Evolutionary conservation across 2,888 invertebrate genomes (phyloP), one percentile per base, ranked within the genome.

Genomic region (Chirona hameri): DNA sequence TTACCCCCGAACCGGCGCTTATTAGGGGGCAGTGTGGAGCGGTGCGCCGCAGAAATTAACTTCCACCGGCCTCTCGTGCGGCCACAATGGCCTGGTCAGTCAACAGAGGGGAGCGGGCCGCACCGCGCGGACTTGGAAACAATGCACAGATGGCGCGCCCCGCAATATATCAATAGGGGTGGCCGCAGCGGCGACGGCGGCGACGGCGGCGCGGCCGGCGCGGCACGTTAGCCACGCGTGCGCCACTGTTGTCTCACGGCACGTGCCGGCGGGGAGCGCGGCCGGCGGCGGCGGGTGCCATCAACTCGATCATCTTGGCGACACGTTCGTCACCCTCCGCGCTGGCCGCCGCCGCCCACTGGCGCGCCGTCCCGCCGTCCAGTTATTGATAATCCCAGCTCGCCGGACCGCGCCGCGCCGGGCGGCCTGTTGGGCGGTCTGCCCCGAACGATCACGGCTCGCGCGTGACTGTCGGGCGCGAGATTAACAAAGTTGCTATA

Each of bases 1-100:
- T 76, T 76, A 76, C 76, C 39, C 46, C 24, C 76, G 39, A 76
- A 76, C 76, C 76, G 46, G 18, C 21, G 76, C 76, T 76, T 76
- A 76, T 76, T 76, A 76, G 39, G 24, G 76, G 76, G 46, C 76
- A 39, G 24, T 39, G 15, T 31, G 31, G 18, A 72, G 72, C 72
- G 72, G 31, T 39, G 39, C 24, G 76, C 21, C 2, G 76, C 76
- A 46, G 76, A 76, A 39, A 76, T 76, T 76, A 76, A 76, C 76
- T 76, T 46, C 76, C 76, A 76, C 39, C 39, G 76, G 76, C 76
- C 76, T 76, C 76, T 76, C 76, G 46, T 76, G 39, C 46, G 46
- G 21, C 76, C 76, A 76, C 76, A 76, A 76, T 76, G 46, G 76
- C 21, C 76, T 76, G 76, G 76, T 76, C 76, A 76, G 76, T 76